Evolutionary conservation across 2,888 invertebrate species (phyloP).

Genomic region (Myopa tessellatipennis): DNA sequence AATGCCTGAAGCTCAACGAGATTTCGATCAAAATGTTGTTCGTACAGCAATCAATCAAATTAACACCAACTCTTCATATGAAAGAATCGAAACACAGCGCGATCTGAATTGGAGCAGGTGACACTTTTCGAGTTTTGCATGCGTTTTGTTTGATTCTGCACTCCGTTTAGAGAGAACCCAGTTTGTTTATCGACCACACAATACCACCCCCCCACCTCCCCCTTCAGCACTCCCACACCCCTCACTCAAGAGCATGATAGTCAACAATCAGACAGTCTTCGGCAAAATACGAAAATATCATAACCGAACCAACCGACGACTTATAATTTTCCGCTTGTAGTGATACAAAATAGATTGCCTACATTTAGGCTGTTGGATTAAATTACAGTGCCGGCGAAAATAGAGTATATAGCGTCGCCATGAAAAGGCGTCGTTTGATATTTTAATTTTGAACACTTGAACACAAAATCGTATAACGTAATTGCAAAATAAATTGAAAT

Average conservation of each 20-base stretch:
- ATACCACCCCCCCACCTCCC: neutral
- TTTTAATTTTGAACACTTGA: neutral
- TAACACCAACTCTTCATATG: conserved; percentile 19
- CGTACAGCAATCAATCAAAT: conserved; percentile 42
- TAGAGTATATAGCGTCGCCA: neutral
- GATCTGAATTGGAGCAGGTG: conserved; percentile 48
- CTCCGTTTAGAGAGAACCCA: neutral
- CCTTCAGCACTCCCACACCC: neutral
- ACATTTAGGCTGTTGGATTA: conserved; percentile 45
- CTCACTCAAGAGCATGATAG: neutral
- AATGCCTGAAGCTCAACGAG: conserved; percentile 32
- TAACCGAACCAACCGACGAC: too few species aligned
- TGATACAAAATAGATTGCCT: conserved; percentile 41
- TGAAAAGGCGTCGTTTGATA: too few species aligned
- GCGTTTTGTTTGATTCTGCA: neutral
- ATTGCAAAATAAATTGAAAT: too few species aligned
- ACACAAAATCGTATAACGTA: too few species aligned
- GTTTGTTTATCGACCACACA: neutral
- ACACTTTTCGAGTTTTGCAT: conserved; percentile 36
- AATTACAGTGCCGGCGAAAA: conserved; percentile 5
- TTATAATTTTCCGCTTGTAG: too few species aligned
- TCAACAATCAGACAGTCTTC: neutral
- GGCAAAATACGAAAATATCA: neutral
- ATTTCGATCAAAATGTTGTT: conserved; percentile 6
- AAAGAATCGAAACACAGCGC: conserved; percentile 35